Conservation (phyloP, 2,888 invertebrate genomes). For the Crossocerus cetratus region DNA sequence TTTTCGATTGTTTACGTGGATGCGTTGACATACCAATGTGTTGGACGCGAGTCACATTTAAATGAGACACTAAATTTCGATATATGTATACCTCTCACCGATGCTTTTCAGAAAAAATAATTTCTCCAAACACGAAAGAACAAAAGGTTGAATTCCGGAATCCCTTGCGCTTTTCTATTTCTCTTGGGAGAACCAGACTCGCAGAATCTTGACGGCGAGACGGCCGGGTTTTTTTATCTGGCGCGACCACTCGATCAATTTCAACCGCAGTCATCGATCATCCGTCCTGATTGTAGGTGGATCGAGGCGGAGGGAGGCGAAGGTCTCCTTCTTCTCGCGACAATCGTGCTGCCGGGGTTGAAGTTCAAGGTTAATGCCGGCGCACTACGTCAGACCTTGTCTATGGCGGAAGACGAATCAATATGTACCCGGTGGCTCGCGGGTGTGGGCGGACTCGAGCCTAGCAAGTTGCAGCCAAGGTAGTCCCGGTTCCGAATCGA, state of each 20-base stretch:
- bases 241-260: conserved; percentile 13
- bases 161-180: neutral
- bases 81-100: no score
- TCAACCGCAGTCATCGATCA: conserved; percentile 28
- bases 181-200: neutral
- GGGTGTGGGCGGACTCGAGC: neutral
- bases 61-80: no score
- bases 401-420: conserved; percentile 52
- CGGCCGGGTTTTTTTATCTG: neutral
- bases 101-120: no score
- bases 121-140: no score
- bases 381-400: conserved; percentile 39
- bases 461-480: neutral
- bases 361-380: conserved; percentile 59
- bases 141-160: no score
- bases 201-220: neutral
- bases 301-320: conserved; percentile 2
- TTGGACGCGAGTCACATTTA: no score
- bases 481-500: no score
- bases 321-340: conserved; percentile 27
- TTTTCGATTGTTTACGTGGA: no score
- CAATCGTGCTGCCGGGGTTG: conserved; percentile 43
- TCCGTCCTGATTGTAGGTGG: conserved; percentile 18
- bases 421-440: conserved; percentile 47
- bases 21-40: no score